Evolutionary conservation across 2,797 vertebrate species (phyloP), one percentile per base, ranked within the genome.

Genomic region (Brachymystax lenok): DNA sequence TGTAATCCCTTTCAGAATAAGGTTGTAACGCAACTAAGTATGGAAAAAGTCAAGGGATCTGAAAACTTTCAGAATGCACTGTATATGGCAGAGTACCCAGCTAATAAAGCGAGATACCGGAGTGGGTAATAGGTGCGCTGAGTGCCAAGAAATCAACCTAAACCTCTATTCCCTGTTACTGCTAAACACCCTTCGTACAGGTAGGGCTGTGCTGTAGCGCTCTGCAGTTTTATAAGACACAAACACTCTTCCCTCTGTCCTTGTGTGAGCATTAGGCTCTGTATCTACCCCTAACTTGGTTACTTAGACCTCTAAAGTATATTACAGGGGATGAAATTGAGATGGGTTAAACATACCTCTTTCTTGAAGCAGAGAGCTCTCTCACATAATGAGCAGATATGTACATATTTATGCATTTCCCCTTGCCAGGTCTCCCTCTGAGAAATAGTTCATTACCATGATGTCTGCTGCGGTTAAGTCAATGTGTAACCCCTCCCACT

Each of bases 161-260:
- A 91, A 82, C 87, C 86, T 77, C 80, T 92, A 91, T 92, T 93
- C 90, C 83, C 85, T 74, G 28, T 78, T 66, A 72, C 46, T 24
- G 73, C 76, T 52, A 78, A 77, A 82, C 30, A 69, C 73, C 40
- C 61, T 69, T 12, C 12, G 21, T 27, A 24, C 21, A 63, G 59
- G 59, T 63, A 51, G 54, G 24, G 71, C 17, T 3, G 24, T 19
- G 69, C 6, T 7, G 66, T 68, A 35, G 33, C 6, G n/a, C 13
- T 33, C 16, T 35, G 28, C 28, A 68, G 27, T 68, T 33, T 21
- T n/a, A 67, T 17, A 30, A 33, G 16, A 19, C 28, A 30, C 24
- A 1, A 67, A 17, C 5, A 3, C 14, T 2, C 21, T 10, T 24
- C n/a, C 24, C 59, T 67, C 27, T 64, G 27, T 30, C 63, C 27